A percentile compares a stretch with the other conserved stretches of the same genome.
phyloP scores from a whole-genome alignment of 2,113 vertebrate genomes.

The Corythaeola cristata region DNA sequence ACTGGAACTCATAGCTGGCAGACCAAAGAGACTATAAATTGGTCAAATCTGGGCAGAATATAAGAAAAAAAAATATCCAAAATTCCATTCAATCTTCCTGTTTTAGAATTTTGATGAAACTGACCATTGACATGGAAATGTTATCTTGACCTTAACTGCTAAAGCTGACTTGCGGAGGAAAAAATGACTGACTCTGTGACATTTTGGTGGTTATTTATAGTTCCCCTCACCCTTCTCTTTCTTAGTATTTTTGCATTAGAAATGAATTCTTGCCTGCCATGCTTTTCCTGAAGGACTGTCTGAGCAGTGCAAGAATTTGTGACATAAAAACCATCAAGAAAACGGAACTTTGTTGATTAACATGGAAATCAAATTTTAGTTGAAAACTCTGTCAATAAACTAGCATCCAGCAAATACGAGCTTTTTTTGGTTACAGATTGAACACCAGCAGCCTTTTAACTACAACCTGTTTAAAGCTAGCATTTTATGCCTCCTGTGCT shows the following conservation, averaged over 20 bases:
- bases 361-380: neutral
- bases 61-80: conserved; percentile 4
- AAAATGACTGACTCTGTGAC: conserved; percentile 56
- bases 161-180: conserved; percentile 51
- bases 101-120: conserved; percentile 64
- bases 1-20: conserved; percentile 10
- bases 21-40: conserved; percentile 13
- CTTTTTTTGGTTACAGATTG: neutral
- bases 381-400: neutral
- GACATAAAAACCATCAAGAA: neutral
- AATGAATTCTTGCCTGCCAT: neutral
- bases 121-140: conserved; percentile 68
- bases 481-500: neutral
- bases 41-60: conserved; percentile 32
- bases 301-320: neutral
- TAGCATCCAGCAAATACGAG: neutral
- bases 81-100: conserved; percentile 50
- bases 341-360: neutral
- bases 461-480: neutral
- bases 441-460: neutral
- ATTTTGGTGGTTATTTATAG: conserved; percentile 58
- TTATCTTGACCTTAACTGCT: conserved; percentile 65
- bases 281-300: conserved; percentile 30
- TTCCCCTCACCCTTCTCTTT: neutral
- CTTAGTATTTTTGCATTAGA: conserved; percentile 43